Conservation (phyloP, 1,140 invertebrate genomes). For the Maconellicoccus hirsutus region DNA sequence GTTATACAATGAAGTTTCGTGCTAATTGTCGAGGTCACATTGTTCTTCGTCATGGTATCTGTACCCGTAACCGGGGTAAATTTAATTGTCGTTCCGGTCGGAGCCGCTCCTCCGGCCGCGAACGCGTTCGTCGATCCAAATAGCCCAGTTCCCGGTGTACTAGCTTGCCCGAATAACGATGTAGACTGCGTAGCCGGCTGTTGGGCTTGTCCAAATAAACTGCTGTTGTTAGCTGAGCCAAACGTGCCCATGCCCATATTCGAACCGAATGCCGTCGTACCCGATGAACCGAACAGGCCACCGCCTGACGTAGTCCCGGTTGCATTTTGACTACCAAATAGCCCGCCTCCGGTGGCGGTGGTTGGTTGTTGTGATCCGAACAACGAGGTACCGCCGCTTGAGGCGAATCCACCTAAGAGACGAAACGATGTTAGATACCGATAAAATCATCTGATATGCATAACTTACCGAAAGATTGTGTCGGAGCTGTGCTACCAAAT, state of each 20-base stretch:
- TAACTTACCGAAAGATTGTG: slow-evolving; percentile 31
- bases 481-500: slow-evolving; percentile 39
- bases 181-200: slow-evolving; percentile 36
- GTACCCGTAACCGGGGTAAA: slow-evolving; percentile 76
- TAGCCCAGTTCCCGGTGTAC: slow-evolving; percentile 41
- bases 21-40: slow-evolving; percentile 64
- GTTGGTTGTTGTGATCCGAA: slow-evolving; percentile 31
- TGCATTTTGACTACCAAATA: slow-evolving; percentile 39
- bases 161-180: slow-evolving; percentile 49
- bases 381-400: slow-evolving; percentile 23
- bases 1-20: slow-evolving; percentile 92
- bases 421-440: neutral
- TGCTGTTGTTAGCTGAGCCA: slow-evolving; percentile 41
- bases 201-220: slow-evolving; percentile 33
- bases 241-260: slow-evolving; percentile 36
- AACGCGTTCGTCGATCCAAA: slow-evolving; percentile 40
- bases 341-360: slow-evolving; percentile 35
- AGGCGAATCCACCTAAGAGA: neutral
- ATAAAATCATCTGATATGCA: neutral
- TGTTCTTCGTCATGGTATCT: slow-evolving; percentile 84
- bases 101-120: slow-evolving; percentile 41
- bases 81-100: slow-evolving; percentile 62
- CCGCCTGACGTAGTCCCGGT: slow-evolving; percentile 35
- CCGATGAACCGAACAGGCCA: slow-evolving; percentile 42
- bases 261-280: slow-evolving; percentile 48